Percentiles rank a stretch among this genome's conserved stretches.
Evolutionary conservation across 2,113 vertebrate genomes (phyloP).

Genomic region (Heterochromis multidens): DNA sequence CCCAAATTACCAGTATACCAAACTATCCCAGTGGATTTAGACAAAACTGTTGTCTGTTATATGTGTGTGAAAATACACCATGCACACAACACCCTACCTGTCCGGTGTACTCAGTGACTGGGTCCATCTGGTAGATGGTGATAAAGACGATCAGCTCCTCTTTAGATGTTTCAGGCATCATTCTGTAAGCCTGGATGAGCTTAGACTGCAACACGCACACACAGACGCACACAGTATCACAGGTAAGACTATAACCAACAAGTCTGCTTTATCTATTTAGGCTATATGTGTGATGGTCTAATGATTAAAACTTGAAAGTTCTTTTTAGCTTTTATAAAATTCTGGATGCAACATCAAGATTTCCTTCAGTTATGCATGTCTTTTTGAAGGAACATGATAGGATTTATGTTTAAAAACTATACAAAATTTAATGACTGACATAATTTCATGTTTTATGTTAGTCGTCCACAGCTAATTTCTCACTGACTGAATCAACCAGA

Average conservation of each 20-base stretch:
- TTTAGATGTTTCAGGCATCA: slow-evolving; percentile 57
- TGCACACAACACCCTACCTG: slow-evolving; percentile 37
- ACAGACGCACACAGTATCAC: neutral
- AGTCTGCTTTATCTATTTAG: neutral
- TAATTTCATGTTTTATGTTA: neutral
- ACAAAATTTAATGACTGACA: too few species aligned
- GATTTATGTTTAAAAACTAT: neutral
- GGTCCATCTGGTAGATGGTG: slow-evolving; percentile 64
- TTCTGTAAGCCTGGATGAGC: slow-evolving; percentile 57
- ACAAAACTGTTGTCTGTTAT: accelerated
- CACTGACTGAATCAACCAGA: neutral
- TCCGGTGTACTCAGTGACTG: slow-evolving; percentile 68
- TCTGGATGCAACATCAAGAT: neutral
- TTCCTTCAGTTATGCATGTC: neutral
- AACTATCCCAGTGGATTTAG: neutral
- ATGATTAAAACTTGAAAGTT: neutral
- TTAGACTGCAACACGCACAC: slow-evolving; percentile 54
- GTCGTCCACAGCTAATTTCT: neutral
- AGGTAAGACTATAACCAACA: neutral
- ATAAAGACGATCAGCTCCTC: slow-evolving; percentile 63
- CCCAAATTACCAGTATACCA: neutral
- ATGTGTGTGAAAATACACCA: neutral
- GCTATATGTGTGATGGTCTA: too few species aligned
- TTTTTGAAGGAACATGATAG: neutral
- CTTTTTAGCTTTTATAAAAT: neutral